phyloP scores from a whole-genome alignment of 2,797 vertebrate genomes.

The Galagoides demidoff region DNA sequence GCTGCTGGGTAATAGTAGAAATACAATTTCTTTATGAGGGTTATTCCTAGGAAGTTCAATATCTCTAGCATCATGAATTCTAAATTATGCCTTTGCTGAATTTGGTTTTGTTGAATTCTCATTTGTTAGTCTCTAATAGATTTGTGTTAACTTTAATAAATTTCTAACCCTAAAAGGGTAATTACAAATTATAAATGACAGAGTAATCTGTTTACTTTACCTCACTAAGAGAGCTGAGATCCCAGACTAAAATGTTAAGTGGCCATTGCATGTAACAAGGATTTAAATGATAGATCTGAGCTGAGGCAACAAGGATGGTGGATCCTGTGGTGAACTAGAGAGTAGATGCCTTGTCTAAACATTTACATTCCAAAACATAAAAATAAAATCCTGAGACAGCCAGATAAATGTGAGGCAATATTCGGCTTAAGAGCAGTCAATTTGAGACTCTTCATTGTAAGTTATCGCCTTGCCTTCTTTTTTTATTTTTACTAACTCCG shows the following conservation, averaged over 20 bases:
- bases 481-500: not conserved
- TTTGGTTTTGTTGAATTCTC: conserved; percentile 2
- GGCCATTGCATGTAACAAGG: conserved; percentile 9
- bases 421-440: not conserved
- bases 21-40: not conserved
- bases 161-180: not conserved
- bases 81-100: not conserved
- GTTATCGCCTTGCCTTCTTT: not conserved
- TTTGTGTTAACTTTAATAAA: not conserved
- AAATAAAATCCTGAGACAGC: not conserved
- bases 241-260: not conserved
- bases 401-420: not conserved
- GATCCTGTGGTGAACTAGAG: not conserved
- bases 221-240: not conserved
- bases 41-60: not conserved
- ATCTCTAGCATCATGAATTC: not conserved
- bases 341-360: not conserved
- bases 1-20: not conserved
- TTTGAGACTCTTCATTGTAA: not conserved
- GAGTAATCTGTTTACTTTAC: conserved; percentile 34
- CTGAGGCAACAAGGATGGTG: not conserved
- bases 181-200: not conserved
- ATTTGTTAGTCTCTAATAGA: not conserved
- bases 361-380: not conserved
- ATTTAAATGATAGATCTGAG: conserved; percentile 19